phyloP scores from a whole-genome alignment of 2,888 invertebrate genomes.

The Acanthoscelides obtectus region DNA sequence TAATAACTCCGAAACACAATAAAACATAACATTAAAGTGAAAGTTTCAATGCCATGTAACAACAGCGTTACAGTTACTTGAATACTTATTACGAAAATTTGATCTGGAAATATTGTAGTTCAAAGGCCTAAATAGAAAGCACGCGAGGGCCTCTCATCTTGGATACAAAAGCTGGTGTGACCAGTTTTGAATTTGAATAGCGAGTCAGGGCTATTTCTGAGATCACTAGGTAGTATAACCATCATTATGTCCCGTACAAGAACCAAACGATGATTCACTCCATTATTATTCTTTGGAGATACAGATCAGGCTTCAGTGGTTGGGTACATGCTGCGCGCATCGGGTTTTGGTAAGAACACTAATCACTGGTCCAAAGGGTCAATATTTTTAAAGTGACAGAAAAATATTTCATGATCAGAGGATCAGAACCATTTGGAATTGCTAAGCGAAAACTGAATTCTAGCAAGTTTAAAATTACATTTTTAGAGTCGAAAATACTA shows the following conservation, averaged over 20 bases:
- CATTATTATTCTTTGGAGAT: not conserved
- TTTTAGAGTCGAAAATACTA: too few relatives aligned
- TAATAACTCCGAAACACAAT: not conserved
- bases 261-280: not conserved
- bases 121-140: not conserved
- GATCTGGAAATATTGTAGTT: not conserved
- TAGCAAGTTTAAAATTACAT: too few relatives aligned
- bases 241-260: not conserved
- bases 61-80: not conserved
- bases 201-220: not conserved
- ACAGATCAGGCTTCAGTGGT: not conserved
- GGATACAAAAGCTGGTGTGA: not conserved
- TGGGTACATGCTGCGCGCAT: too few relatives aligned
- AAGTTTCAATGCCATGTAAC: not conserved
- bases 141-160: not conserved
- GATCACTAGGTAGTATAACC: not conserved
- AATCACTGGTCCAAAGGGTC: too few relatives aligned
- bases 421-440: too few relatives aligned
- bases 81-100: not conserved
- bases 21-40: not conserved
- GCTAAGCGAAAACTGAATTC: too few relatives aligned
- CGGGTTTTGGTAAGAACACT: too few relatives aligned
- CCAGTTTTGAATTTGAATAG: not conserved
- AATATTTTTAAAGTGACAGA: too few relatives aligned
- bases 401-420: too few relatives aligned